Evolutionary conservation across 2,888 invertebrate species (phyloP).

Genomic region (Tenthredo scrophulariae): DNA sequence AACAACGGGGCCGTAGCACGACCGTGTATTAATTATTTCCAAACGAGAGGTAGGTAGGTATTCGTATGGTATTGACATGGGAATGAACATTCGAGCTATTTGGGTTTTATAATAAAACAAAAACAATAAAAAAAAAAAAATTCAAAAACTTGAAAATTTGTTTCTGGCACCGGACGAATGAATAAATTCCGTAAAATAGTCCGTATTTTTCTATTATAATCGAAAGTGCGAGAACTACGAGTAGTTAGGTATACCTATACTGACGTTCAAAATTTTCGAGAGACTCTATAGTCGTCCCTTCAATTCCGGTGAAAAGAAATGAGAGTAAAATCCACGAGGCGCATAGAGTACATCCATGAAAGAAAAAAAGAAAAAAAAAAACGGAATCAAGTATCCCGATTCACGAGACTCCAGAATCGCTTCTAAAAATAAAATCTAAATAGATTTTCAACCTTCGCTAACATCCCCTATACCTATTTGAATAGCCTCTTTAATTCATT

Average conservation of each 20-base stretch:
- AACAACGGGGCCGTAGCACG: neutral
- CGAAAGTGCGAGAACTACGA: neutral
- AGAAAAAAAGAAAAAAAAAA: neutral
- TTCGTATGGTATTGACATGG: conserved; percentile 21
- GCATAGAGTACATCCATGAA: neutral
- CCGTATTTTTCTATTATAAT: neutral
- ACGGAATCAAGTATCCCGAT: neutral
- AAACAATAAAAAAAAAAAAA: neutral
- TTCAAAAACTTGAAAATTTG: too few relatives aligned
- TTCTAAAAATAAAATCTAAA: neutral
- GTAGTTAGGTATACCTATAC: too few relatives aligned
- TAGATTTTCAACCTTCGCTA: neutral
- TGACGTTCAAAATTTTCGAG: neutral
- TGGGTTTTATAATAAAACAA: neutral
- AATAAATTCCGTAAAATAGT: neutral
- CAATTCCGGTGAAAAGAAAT: neutral
- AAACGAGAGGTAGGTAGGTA: neutral
- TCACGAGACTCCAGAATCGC: neutral
- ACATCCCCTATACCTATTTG: neutral
- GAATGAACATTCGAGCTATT: neutral
- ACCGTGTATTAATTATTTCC: conserved; percentile 18
- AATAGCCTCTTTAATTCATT: conserved; percentile 27
- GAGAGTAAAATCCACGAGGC: neutral
- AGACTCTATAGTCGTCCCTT: neutral
- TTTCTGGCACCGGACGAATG: neutral